phyloP scores from a whole-genome alignment of 92 coral and sea anemone species.

The Nematostella vectensis region DNA sequence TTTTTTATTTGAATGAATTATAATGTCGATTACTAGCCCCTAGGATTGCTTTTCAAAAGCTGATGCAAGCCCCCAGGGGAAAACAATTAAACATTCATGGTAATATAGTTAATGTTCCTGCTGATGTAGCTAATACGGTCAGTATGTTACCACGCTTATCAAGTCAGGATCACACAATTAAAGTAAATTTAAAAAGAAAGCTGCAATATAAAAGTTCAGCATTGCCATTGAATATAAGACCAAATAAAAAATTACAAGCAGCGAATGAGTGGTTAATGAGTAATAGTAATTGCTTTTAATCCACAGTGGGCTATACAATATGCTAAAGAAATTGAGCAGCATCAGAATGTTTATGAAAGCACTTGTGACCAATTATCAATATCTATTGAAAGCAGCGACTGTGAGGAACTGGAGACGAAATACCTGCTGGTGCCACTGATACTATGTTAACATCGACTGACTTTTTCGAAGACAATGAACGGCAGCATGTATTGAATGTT shows the following conservation, averaged over 20 bases:
- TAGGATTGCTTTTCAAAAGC: constrained; percentile 49
- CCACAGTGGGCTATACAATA: constrained; percentile 29
- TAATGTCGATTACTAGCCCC: constrained; percentile 35
- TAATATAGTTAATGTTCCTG: constrained; percentile 62
- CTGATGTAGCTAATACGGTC: constrained; percentile 36
- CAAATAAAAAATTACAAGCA: constrained; percentile 35
- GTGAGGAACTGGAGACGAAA: constrained; percentile 48
- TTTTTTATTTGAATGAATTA: constrained; percentile 38
- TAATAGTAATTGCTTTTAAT: constrained; percentile 40
- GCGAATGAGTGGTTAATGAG: constrained; percentile 36
- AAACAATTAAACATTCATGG: constrained; percentile 47
- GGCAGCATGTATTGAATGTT: constrained; percentile 40
- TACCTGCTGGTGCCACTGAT: constrained; percentile 66
- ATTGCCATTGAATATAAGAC: constrained; percentile 46
- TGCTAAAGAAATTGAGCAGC: constrained; percentile 12
- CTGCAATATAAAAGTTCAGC: constrained; percentile 61
- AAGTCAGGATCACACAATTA: constrained; percentile 31
- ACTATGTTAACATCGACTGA: constrained; percentile 44
- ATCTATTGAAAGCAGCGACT: constrained; percentile 15
- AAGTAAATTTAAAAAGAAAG: constrained; percentile 36
- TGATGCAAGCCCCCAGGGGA: constrained; percentile 56
- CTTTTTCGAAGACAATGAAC: constrained; percentile 53
- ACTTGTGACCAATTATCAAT: constrained; percentile 5
- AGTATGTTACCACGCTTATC: constrained; percentile 47
- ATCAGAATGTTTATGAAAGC: constrained; percentile 20